A percentile compares a stretch with the other conserved stretches of the same genome.
These are phyloP conservation scores for Centrocercus urophasianus DNA, from an alignment of 2,113 vertebrate genomes.

Conservation along the genomic window DNA sequence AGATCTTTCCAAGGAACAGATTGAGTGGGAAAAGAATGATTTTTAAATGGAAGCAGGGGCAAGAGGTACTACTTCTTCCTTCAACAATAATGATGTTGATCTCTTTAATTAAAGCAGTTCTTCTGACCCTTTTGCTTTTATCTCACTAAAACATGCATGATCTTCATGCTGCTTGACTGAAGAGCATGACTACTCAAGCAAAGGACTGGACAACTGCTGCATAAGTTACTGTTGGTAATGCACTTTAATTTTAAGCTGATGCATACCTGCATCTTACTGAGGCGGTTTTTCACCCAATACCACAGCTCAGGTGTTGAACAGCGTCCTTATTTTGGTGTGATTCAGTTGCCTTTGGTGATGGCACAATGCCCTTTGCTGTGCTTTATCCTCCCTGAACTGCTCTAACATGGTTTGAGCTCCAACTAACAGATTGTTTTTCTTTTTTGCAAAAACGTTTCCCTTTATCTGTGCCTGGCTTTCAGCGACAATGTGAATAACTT, in stretches of 20 bases:
- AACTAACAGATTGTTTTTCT: slow-evolving; percentile 36
- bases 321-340: not conserved
- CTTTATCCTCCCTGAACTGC: not conserved
- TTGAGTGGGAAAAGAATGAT: not conserved
- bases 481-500: slow-evolving; percentile 87
- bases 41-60: not conserved
- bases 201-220: not conserved
- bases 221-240: not conserved
- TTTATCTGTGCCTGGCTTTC: slow-evolving; percentile 70
- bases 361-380: not conserved
- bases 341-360: not conserved
- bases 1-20: not conserved
- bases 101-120: slow-evolving; percentile 16
- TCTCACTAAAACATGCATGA: not conserved
- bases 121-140: slow-evolving; percentile 22
- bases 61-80: not conserved
- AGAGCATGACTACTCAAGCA: not conserved
- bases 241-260: not conserved
- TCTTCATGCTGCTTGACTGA: not conserved
- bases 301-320: not conserved
- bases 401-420: slow-evolving; percentile 46
- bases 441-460: slow-evolving; percentile 58
- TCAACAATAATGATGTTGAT: not conserved
- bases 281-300: not conserved
- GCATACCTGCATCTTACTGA: not conserved